Conservation (phyloP, 2,888 invertebrate species). For the Phyllotreta striolata region DNA sequence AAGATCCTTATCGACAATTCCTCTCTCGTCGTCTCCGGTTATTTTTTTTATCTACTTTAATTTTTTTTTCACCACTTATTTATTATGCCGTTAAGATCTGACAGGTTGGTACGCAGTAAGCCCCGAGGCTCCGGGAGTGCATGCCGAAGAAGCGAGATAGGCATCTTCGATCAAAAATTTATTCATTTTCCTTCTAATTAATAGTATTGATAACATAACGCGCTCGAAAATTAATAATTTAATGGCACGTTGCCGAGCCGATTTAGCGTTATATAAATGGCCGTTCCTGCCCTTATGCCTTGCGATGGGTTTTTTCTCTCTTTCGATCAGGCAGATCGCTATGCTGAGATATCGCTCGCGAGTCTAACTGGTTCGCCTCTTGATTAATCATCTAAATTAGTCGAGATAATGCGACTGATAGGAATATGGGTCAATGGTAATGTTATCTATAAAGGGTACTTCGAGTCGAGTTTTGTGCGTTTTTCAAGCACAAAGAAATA, state of each 20-base stretch:
- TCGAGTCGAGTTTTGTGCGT: conserved; percentile 37
- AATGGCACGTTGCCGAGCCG: conserved; percentile 46
- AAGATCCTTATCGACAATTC: no score
- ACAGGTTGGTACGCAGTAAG: conserved; percentile 33
- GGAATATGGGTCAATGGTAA: conserved; percentile 25
- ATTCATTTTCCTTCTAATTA: conserved; percentile 45
- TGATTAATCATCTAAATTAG: conserved; percentile 52
- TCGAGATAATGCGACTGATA: conserved; percentile 6
- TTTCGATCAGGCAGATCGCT: conserved; percentile 13
- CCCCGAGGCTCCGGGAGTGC: conserved; percentile 31
- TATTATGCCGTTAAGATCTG: conserved; percentile 41
- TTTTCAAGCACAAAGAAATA: conserved; percentile 25
- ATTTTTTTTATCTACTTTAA: conserved; percentile 36
- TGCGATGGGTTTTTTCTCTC: conserved; percentile 14
- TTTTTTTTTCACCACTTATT: conserved; percentile 40
- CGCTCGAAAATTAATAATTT: conserved; percentile 49
- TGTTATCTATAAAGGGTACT: conserved; percentile 22
- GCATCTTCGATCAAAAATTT: conserved; percentile 36
- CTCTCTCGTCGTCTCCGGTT: conserved; percentile 10
- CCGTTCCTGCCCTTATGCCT: conserved; percentile 26
- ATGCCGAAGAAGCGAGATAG: conserved; percentile 31
- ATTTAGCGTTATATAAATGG: conserved; percentile 37
- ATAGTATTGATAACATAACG: conserved; percentile 45
- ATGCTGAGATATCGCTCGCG: conserved; percentile 25
- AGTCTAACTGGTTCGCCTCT: conserved; percentile 42